These are phyloP conservation scores for Leptopterna dolabrata DNA, from an alignment of 2,888 invertebrate species.

Conservation along the genomic window DNA sequence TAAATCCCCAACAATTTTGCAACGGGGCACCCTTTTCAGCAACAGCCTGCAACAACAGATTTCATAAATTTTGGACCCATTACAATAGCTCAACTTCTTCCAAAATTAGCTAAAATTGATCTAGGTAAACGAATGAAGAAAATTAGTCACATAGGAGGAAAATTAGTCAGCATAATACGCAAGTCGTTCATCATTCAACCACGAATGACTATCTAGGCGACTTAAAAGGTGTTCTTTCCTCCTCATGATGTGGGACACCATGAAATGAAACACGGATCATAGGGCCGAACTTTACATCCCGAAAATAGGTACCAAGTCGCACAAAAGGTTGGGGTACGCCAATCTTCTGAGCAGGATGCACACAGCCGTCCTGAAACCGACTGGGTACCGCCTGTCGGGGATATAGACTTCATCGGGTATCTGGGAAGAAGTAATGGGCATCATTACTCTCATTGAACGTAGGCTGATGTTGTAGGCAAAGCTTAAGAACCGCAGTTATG, in stretches of 20 bases:
- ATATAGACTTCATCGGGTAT: not conserved
- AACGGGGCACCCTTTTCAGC: not conserved
- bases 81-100: not conserved
- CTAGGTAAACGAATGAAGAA: too few relatives aligned
- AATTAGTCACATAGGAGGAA: not conserved
- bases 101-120: too few relatives aligned
- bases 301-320: not conserved
- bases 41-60: not conserved
- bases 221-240: not conserved
- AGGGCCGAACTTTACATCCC: not conserved
- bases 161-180: not conserved
- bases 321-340: not conserved
- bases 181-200: not conserved
- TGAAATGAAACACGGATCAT: not conserved
- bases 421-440: not conserved
- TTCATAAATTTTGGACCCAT: not conserved
- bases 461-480: too few relatives aligned
- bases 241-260: not conserved
- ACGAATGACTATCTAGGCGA: not conserved
- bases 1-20: constrained; percentile 1
- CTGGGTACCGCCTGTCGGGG: not conserved
- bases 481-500: not conserved
- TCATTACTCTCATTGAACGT: not conserved
- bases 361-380: not conserved
- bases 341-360: not conserved